Evolutionary conservation across 2,888 invertebrate genomes (phyloP).

Genomic region (Diplazon laetatorius): DNA sequence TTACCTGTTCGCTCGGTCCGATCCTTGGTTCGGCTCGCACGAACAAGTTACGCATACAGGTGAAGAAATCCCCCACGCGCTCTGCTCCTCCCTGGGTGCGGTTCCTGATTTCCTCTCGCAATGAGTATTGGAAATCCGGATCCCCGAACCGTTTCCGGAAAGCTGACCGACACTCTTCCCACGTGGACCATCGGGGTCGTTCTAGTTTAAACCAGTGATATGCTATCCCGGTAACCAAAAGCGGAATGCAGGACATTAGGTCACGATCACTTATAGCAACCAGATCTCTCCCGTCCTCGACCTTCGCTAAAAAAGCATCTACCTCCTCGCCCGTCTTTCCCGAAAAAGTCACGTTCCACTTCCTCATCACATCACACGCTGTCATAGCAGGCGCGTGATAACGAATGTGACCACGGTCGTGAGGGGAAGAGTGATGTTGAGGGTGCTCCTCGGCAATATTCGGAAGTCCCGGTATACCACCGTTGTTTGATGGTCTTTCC

Average conservation of each 20-base stretch:
- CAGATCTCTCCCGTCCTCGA: neutral
- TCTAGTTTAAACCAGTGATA: neutral
- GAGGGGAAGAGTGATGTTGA: neutral
- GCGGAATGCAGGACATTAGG: neutral
- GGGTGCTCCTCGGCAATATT: neutral
- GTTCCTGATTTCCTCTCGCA: neutral
- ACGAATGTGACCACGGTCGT: neutral
- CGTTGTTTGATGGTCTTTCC: too few species aligned
- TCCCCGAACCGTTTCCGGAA: neutral
- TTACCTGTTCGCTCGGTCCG: neutral
- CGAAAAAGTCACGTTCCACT: slow-evolving; percentile 2
- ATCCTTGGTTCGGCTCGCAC: neutral
- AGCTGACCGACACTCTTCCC: neutral
- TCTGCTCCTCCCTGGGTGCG: slow-evolving; percentile 25
- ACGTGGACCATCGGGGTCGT: neutral
- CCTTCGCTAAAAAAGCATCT: neutral
- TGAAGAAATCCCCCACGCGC: slow-evolving; percentile 8
- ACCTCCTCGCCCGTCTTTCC: neutral
- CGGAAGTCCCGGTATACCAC: neutral
- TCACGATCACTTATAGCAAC: neutral
- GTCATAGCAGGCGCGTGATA: neutral
- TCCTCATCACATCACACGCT: neutral
- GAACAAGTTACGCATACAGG: neutral
- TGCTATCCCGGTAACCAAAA: neutral
- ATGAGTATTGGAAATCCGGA: neutral